Conservation (phyloP, 1,140 invertebrate species). For the Brachionus rubens region DNA sequence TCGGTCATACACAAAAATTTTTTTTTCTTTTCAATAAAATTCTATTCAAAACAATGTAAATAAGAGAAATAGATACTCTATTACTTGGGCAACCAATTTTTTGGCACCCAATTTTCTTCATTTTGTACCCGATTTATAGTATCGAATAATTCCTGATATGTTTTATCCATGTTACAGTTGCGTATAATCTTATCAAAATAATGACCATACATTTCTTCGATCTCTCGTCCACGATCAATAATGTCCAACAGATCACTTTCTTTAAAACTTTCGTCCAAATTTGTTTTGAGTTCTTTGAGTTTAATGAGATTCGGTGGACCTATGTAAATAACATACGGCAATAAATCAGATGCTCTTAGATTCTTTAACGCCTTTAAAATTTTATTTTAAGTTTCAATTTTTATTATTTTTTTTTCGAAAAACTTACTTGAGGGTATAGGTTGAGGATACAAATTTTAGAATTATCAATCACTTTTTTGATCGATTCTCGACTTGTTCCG, state of each 20-base stretch:
- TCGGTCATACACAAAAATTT: too few relatives aligned
- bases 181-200: constrained; percentile 95
- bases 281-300: constrained; percentile 81
- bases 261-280: constrained; percentile 66
- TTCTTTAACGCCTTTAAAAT: constrained; percentile 72
- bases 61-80: too few relatives aligned
- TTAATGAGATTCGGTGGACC: constrained; percentile 92
- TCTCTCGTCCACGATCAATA: constrained; percentile 89
- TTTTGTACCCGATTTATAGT: constrained; percentile 90
- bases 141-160: constrained; percentile 83
- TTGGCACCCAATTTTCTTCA: constrained; percentile 94
- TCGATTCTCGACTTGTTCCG: constrained; percentile 89
- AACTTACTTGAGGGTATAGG: constrained; percentile 71
- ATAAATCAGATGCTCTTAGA: constrained; percentile 82
- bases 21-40: too few relatives aligned
- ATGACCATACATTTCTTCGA: constrained; percentile 93
- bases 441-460: constrained; percentile 95
- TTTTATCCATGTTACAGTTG: constrained; percentile 88
- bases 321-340: constrained; percentile 93
- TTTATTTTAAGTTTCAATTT: too few relatives aligned
- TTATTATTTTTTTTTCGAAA: too few relatives aligned
- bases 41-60: too few relatives aligned
- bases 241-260: constrained; percentile 92
- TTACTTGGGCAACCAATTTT: constrained; percentile 68
- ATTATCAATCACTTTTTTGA: constrained; percentile 81